A percentile compares a stretch with the other conserved stretches of the same genome.
Evolutionary conservation across 2,797 vertebrate genomes (phyloP).

Genomic region (Mastacembelus armatus): DNA sequence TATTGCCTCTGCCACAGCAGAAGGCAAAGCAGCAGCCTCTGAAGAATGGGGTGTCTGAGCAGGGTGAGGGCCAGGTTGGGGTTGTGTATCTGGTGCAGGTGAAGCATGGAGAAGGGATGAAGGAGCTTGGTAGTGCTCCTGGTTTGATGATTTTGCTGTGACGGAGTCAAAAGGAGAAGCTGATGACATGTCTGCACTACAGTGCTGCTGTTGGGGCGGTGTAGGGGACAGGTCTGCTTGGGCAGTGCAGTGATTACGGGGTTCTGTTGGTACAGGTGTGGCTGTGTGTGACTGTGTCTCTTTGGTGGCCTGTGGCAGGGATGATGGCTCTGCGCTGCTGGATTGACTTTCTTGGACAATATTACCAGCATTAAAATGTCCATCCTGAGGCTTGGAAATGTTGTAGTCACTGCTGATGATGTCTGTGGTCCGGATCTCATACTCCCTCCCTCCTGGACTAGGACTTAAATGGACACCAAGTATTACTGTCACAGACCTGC

Average conservation of each 20-base stretch:
- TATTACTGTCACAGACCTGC: conserved; percentile 16
- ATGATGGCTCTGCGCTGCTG: conserved; percentile 36
- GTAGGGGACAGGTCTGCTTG: conserved; percentile 19
- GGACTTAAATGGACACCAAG: conserved; percentile 60
- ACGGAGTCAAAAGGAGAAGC: conserved; percentile 33
- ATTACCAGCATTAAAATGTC: conserved; percentile 13
- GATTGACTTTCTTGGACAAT: conserved; percentile 36
- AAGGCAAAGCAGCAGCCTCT: conserved; percentile 51
- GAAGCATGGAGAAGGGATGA: conserved; percentile 25
- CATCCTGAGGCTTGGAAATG: conserved; percentile 50
- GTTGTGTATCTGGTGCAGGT: conserved; percentile 12
- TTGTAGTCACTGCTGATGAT: conserved; percentile 74
- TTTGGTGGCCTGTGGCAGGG: conserved; percentile 35
- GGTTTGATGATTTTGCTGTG: conserved; percentile 19
- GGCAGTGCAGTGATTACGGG: conserved; percentile 42
- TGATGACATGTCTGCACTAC: conserved; percentile 24
- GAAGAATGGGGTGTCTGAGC: conserved; percentile 32
- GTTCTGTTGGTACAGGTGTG: conserved; percentile 32
- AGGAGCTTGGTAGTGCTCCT: conserved; percentile 37
- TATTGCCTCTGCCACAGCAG: conserved; percentile 18
- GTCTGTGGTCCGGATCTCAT: conserved; percentile 78
- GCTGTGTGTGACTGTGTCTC: conserved; percentile 24
- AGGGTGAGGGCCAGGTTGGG: conserved; percentile 15
- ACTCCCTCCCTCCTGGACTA: conserved; percentile 72
- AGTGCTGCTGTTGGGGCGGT: conserved; percentile 46